phyloP scores from a whole-genome alignment of 2,113 vertebrate species.

The Coracopsis vasa region DNA sequence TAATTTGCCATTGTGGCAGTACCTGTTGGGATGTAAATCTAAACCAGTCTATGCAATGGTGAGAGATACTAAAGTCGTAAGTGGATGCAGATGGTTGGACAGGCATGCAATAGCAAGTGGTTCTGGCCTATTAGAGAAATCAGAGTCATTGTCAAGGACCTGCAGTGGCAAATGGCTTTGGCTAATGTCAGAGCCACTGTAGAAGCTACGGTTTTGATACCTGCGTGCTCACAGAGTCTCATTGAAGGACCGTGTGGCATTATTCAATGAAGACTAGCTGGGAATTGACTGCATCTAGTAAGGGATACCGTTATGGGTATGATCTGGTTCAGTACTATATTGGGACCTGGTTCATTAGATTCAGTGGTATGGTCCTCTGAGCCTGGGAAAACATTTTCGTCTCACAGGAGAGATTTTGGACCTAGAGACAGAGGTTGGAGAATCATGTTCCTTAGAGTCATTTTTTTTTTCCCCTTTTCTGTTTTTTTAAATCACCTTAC shows the following conservation, averaged over 20 bases:
- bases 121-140: not conserved
- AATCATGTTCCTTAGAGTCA: not conserved
- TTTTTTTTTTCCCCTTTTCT: not conserved
- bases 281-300: not conserved
- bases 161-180: not conserved
- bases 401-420: not conserved
- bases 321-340: not conserved
- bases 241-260: not conserved
- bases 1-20: not conserved
- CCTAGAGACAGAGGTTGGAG: not conserved
- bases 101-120: not conserved
- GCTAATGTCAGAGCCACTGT: not conserved
- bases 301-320: not conserved
- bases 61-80: not conserved
- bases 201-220: not conserved
- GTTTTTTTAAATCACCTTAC: not conserved
- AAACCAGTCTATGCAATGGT: not conserved
- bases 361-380: not conserved
- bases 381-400: not conserved
- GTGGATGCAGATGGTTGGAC: not conserved
- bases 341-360: not conserved
- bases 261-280: not conserved
- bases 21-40: not conserved
- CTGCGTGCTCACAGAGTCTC: rapidly evolving
- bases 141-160: not conserved